These are phyloP conservation scores for Halisarca cf. caerulea DNA, from an alignment of 37 sponge, comb jelly and placozoan genomes.

Conservation along the genomic window DNA sequence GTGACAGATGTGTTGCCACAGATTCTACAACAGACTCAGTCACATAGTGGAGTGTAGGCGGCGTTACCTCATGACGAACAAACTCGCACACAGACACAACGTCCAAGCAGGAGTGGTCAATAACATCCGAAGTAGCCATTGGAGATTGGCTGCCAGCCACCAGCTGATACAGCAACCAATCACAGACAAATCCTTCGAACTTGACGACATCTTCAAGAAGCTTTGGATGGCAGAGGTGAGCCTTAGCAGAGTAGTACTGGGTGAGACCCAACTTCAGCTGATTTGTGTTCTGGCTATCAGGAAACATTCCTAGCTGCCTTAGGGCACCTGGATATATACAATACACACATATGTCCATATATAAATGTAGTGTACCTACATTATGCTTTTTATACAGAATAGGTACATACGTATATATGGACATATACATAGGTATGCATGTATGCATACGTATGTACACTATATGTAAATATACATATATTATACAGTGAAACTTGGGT, in stretches of 20 bases:
- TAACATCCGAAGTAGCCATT: not conserved
- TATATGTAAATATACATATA: not conserved
- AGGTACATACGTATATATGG: constrained; percentile 43
- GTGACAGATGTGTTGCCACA: not conserved
- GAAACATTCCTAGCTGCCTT: not conserved
- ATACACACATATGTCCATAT: not conserved
- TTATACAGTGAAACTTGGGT: too few species aligned
- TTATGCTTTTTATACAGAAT: too few species aligned
- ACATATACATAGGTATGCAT: not conserved
- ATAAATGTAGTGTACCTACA: too few species aligned
- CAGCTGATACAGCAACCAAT: constrained; percentile 14
- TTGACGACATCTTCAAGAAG: not conserved
- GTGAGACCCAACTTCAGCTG: not conserved
- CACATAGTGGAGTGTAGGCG: not conserved
- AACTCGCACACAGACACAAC: not conserved
- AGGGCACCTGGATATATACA: not conserved
- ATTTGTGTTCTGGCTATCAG: not conserved
- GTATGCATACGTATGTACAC: not conserved
- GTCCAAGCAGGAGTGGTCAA: not conserved
- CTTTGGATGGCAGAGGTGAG: not conserved
- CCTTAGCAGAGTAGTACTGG: not conserved
- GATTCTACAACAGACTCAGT: not conserved
- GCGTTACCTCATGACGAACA: not conserved
- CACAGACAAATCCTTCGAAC: constrained; percentile 11
- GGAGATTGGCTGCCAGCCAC: not conserved